These are phyloP conservation scores for Mesocentrotus franciscanus DNA, from an alignment of 53 echinoderm and acorn worm genomes.

Conservation along the genomic window DNA sequence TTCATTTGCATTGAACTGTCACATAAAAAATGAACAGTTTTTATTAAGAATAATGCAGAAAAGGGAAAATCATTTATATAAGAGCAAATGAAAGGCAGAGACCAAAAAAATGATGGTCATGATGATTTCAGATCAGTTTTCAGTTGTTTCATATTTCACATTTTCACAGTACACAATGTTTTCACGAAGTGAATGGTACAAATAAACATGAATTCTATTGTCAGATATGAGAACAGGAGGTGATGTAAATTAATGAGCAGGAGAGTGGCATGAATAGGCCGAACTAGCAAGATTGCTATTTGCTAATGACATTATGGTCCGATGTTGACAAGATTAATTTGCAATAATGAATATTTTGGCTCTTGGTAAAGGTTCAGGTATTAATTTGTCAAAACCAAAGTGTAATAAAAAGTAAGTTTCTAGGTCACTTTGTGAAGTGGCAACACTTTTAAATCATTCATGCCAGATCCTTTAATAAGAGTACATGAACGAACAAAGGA, in stretches of 20 bases:
- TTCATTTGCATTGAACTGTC: too few relatives aligned
- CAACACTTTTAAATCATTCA: neutral
- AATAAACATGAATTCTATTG: too few relatives aligned
- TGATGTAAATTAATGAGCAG: neutral
- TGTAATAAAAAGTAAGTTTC: neutral
- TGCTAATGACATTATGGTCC: neutral
- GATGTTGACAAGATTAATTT: neutral
- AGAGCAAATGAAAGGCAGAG: too few relatives aligned
- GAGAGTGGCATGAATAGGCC: neutral
- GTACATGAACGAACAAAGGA: constrained; percentile 10
- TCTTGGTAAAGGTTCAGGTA: neutral
- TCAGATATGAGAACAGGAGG: too few relatives aligned
- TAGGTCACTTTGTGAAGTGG: neutral
- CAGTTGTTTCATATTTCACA: too few relatives aligned
- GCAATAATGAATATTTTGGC: neutral
- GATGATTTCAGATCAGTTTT: too few relatives aligned
- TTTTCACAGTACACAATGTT: too few relatives aligned
- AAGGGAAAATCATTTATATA: too few relatives aligned
- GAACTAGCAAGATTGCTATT: neutral
- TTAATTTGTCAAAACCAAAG: neutral
- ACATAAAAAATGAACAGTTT: too few relatives aligned
- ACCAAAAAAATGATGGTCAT: too few relatives aligned
- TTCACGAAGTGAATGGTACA: too few relatives aligned
- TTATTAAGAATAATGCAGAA: too few relatives aligned
- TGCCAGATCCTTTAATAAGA: neutral